Evolutionary conservation across 1,140 invertebrate genomes (phyloP).

Genomic region (Eumeta japonica): DNA sequence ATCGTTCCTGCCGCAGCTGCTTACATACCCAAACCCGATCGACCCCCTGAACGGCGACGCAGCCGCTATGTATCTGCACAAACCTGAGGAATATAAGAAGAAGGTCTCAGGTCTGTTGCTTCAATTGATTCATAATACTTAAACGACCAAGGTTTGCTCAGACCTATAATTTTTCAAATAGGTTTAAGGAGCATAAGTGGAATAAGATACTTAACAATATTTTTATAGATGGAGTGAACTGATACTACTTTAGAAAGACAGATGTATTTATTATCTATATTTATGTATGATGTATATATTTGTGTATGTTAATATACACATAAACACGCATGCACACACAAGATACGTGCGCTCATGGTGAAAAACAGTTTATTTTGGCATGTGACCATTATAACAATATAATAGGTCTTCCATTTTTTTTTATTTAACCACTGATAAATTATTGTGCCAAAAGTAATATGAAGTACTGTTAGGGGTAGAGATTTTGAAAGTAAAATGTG

Average conservation of each 20-base stretch:
- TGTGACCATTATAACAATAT: no score
- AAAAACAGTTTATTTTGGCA: no score
- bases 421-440: no score
- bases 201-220: background rate
- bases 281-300: no score
- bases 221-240: background rate
- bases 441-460: no score
- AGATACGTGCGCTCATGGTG: no score
- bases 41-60: constrained; percentile 99
- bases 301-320: no score
- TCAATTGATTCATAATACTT: background rate
- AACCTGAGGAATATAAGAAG: constrained; percentile 99
- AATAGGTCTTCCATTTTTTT: no score
- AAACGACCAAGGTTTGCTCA: background rate
- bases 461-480: no score
- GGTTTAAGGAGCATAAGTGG: background rate
- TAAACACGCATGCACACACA: no score
- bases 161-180: background rate
- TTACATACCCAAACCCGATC: constrained; percentile 99
- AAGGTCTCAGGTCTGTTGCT: constrained; percentile 81
- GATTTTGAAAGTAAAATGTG: no score
- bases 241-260: no score
- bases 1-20: constrained; percentile 96
- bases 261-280: background rate
- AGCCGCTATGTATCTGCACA: constrained; percentile 98